phyloP scores from a whole-genome alignment of 2,888 invertebrate species.

The Pristionchus maxplancki region DNA sequence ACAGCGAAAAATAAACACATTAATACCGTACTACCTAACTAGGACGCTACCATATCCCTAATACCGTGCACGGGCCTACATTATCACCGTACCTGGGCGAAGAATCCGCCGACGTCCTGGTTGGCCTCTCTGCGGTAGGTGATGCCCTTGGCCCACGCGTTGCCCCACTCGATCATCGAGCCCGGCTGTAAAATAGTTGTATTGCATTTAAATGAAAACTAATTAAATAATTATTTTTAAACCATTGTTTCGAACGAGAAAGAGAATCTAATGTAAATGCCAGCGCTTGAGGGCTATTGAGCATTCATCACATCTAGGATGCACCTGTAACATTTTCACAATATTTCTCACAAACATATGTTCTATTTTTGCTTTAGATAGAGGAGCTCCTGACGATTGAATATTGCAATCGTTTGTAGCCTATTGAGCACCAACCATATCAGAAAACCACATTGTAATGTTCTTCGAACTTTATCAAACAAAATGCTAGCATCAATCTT shows the following conservation, averaged over 20 bases:
- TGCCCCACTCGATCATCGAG: constrained; percentile 99
- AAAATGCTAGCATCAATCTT: no score
- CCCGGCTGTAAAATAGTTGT: constrained; percentile 86
- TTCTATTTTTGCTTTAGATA: no score
- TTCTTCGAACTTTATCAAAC: no score
- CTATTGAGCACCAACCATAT: no score
- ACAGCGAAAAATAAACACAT: background rate
- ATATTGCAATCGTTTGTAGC: no score
- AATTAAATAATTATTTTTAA: background rate
- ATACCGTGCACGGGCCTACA: no score
- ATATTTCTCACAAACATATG: background rate
- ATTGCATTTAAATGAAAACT: no score
- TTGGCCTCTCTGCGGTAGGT: constrained; percentile 91
- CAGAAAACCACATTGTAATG: no score
- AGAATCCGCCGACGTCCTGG: constrained; percentile 97
- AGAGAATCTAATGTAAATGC: background rate
- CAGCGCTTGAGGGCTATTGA: background rate
- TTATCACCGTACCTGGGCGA: constrained; percentile 90
- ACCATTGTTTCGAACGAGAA: background rate
- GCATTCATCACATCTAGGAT: background rate
- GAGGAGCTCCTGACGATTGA: no score
- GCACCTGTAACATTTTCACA: no score
- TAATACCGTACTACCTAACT: no score
- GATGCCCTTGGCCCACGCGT: constrained; percentile 86
- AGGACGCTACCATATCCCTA: background rate